These are phyloP conservation scores for Philhelius pedissequus DNA, from an alignment of 2,888 invertebrate genomes.

Conservation along the genomic window DNA sequence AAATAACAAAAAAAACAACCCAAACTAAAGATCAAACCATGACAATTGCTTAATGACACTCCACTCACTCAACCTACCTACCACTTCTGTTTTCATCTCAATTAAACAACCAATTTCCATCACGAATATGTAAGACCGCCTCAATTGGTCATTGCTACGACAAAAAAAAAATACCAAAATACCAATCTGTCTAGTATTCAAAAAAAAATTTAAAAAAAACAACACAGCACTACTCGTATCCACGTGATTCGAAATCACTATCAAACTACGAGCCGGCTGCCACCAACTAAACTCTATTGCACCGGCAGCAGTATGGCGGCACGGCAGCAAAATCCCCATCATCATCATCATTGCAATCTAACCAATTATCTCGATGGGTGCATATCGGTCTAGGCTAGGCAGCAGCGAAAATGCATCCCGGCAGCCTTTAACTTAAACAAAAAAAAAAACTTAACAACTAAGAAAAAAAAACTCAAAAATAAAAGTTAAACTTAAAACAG, in stretches of 20 bases:
- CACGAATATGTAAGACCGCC: constrained; percentile 19
- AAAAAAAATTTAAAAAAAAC: constrained; percentile 5
- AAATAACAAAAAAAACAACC: no score
- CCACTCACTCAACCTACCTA: background rate
- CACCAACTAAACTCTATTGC: background rate
- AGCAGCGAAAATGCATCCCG: background rate
- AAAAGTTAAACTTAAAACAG: background rate
- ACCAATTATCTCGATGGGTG: constrained; percentile 24
- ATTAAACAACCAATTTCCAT: constrained; percentile 40
- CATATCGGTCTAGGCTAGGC: constrained; percentile 8
- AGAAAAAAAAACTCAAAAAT: background rate
- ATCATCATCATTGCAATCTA: constrained; percentile 31
- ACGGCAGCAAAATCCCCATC: constrained; percentile 38
- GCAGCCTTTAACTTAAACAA: background rate
- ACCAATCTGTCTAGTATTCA: background rate
- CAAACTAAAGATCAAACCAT: constrained; percentile 17
- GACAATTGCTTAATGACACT: constrained; percentile 23
- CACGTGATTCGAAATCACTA: constrained; percentile 23
- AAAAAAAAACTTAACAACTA: no score
- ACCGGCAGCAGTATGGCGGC: constrained; percentile 14
- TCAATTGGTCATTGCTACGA: constrained; percentile 26
- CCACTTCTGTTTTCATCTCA: constrained; percentile 43
- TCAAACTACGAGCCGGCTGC: constrained; percentile 1
- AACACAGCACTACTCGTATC: no score
- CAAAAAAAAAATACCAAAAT: background rate